Conservation (phyloP, 2,113 vertebrate species). For the Emydura subglobosa region DNA sequence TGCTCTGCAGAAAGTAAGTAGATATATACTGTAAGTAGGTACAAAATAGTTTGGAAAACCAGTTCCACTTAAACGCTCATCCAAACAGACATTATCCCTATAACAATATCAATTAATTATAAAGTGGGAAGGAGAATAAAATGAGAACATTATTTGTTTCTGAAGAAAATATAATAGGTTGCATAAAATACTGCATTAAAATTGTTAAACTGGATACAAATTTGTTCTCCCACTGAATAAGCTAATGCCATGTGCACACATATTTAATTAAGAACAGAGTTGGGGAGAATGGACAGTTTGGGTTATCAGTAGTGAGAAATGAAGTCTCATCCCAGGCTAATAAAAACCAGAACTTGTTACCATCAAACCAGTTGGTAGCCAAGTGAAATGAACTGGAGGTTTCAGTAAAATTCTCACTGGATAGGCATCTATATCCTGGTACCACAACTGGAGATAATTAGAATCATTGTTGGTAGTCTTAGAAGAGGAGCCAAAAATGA, state of each 20-base stretch:
- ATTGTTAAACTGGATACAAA: not conserved
- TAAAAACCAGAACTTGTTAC: not conserved
- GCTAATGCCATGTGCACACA: not conserved
- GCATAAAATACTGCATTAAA: not conserved
- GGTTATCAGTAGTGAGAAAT: not conserved
- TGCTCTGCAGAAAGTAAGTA: not conserved
- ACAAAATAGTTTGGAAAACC: not conserved
- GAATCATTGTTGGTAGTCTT: not conserved
- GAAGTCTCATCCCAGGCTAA: not conserved
- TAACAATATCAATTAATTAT: not conserved
- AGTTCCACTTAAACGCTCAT: not conserved
- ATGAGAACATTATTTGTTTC: not conserved
- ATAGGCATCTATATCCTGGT: not conserved
- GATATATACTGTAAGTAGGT: no score
- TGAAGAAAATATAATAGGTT: not conserved
- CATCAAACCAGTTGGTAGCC: rapidly evolving
- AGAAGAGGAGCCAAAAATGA: not conserved
- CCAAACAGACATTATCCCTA: not conserved
- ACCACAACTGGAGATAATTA: not conserved
- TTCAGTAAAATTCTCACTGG: slow-evolving; percentile 24
- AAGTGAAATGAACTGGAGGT: not conserved
- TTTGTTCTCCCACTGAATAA: not conserved
- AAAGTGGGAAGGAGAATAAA: not conserved
- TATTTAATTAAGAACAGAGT: not conserved
- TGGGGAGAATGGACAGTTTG: not conserved